Percentiles rank a stretch among this genome's conserved stretches.
These are phyloP conservation scores for Corticium candelabrum DNA, from an alignment of 37 sponge, comb jelly and placozoan species.

Conservation along the genomic window DNA sequence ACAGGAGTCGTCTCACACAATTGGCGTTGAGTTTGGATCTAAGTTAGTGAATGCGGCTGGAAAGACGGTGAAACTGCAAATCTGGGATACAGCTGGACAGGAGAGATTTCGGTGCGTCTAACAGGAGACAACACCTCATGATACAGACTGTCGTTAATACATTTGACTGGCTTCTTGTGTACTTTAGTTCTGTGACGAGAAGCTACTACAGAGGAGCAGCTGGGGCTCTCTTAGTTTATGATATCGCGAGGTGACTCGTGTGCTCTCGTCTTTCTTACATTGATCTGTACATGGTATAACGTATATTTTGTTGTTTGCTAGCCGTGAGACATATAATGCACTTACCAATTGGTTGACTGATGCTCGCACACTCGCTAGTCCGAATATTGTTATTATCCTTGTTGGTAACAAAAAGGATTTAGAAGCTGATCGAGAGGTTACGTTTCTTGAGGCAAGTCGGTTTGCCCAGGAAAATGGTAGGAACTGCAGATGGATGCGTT, in stretches of 20 bases:
- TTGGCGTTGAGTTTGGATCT: conserved; percentile 99
- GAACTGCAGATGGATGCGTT: not conserved
- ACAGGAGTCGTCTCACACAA: conserved; percentile 96
- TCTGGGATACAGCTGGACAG: conserved; percentile 99
- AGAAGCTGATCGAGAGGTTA: conserved; percentile 80
- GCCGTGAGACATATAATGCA: conserved; percentile 93
- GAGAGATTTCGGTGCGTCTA: conserved; percentile 70
- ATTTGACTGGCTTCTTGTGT: not conserved
- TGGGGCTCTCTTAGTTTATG: conserved; percentile 96
- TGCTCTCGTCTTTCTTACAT: too few species aligned
- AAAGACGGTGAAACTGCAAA: conserved; percentile 96
- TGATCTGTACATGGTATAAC: too few species aligned
- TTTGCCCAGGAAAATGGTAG: conserved; percentile 98
- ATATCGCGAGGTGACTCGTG: conserved; percentile 91
- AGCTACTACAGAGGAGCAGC: conserved; percentile 99
- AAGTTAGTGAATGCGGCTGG: conserved; percentile 71
- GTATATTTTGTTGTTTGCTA: conserved; percentile 8
- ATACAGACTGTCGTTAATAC: too few species aligned
- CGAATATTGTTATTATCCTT: conserved; percentile 85
- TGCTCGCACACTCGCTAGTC: conserved; percentile 96
- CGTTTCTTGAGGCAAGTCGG: conserved; percentile 96
- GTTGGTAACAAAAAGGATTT: conserved; percentile 99
- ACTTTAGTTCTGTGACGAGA: conserved; percentile 70
- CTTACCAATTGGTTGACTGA: conserved; percentile 96
- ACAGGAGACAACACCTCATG: not conserved